Conservation (phyloP, 1,140 invertebrate genomes). For the Leptopilina boulardi region DNA sequence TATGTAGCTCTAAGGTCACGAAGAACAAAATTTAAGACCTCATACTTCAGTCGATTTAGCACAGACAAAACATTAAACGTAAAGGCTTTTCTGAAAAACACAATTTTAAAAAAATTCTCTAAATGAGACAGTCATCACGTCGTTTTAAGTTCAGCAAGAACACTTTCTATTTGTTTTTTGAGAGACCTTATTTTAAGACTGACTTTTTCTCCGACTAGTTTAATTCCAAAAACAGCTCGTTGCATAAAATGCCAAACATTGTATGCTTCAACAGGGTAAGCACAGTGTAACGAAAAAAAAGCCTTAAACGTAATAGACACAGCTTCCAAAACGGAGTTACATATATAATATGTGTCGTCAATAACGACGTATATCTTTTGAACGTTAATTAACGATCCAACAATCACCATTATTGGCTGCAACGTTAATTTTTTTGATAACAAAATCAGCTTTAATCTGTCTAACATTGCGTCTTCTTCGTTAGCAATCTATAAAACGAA, state of each 20-base stretch:
- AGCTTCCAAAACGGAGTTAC: slow-evolving; percentile 6
- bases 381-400: slow-evolving; percentile 34
- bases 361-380: slow-evolving; percentile 32
- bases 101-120: background rate
- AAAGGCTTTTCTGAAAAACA: background rate
- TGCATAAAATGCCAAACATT: slow-evolving; percentile 42
- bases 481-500: background rate
- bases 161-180: background rate
- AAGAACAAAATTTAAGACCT: too few relatives aligned
- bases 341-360: slow-evolving; percentile 28
- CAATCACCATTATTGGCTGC: slow-evolving; percentile 5
- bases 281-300: background rate
- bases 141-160: slow-evolving; percentile 27
- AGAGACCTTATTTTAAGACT: slow-evolving; percentile 31
- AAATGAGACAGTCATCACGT: background rate
- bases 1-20: too few relatives aligned
- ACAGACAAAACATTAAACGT: too few relatives aligned
- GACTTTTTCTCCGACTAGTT: background rate
- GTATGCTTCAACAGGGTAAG: slow-evolving; percentile 8
- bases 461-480: background rate
- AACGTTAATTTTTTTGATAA: background rate
- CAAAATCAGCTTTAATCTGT: background rate
- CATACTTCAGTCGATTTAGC: too few relatives aligned
- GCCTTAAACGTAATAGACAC: slow-evolving; percentile 35
- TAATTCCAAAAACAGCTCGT: slow-evolving; percentile 36